Evolutionary conservation across 2,113 vertebrate species (phyloP), one percentile per base, ranked within the genome.

Genomic region (Cyprinodon variegatus): DNA sequence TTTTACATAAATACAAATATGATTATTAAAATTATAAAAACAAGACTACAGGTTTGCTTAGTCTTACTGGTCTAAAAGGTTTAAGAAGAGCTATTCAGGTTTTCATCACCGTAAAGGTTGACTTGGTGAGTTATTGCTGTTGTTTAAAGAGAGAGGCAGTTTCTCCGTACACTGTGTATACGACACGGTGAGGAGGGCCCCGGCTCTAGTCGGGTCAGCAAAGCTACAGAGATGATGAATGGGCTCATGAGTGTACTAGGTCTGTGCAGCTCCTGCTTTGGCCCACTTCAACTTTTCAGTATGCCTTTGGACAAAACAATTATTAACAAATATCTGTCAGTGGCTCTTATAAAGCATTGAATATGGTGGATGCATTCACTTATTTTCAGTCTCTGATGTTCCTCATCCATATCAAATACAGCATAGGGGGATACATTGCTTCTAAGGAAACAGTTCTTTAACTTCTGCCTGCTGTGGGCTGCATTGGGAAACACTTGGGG

Each of bases 171-270:
- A 66, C 74, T 40, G 82, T 88, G 83, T 86, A 83, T 82, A 85
- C 84, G 79, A 89, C 83, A 87, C 81, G 37, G 73, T 60, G 70
- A 85, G 61, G 68, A 84, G 83, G 75, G 72, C 4, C 20, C 50
- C 50, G n/a, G 50, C 9, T 20, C 6, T 9, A 20, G 50, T n/a
- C 20, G 17, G 50, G 50, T 87, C 79, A 89, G 77, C 83, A 81
- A 73, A 90, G 87, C 84, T 74, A 77, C 62, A 77, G 71, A 37
- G 67, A 87, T 86, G 88, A 91, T 86, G 77, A 85, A 91, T 84
- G 77, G 63, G 46, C 40, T 82, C 50, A 68, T 78, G 83, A 75
- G 82, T 74, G 83, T 72, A 86, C 77, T 60, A 61, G 71, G 70
- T 77, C 79, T 85, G 79, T 86, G 74, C 79, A 79, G 60, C 81